These are phyloP conservation scores for Corticium candelabrum DNA, from an alignment of 37 sponge, comb jelly and placozoan species.

Conservation along the genomic window DNA sequence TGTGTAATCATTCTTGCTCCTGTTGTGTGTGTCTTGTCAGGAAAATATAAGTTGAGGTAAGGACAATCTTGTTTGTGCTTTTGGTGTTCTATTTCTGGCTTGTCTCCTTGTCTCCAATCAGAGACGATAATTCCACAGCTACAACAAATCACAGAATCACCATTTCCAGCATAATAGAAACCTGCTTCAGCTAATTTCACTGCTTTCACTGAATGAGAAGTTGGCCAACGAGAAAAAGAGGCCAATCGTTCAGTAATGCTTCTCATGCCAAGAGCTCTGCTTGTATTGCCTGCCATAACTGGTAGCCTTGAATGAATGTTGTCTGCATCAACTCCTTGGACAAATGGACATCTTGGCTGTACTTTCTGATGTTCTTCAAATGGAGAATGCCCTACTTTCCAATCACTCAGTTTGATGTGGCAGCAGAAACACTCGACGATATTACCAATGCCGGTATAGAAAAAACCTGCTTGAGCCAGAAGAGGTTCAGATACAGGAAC, in stretches of 20 bases:
- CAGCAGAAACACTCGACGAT: not conserved
- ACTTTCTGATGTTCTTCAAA: not conserved
- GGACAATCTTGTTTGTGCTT: not conserved
- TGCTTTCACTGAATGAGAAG: not conserved
- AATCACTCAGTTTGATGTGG: not conserved
- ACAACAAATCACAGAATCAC: not conserved
- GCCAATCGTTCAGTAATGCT: not conserved
- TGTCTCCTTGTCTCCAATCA: not conserved
- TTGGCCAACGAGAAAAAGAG: not conserved
- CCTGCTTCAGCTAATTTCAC: not conserved
- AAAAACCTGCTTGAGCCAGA: not conserved
- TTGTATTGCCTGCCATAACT: no score
- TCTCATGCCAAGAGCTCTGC: no score
- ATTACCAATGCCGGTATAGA: not conserved
- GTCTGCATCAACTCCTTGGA: not conserved
- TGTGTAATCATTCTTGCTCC: no score
- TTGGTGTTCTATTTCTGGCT: not conserved
- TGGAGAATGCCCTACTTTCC: not conserved
- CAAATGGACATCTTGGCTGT: not conserved
- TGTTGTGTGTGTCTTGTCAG: no score
- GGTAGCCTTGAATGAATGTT: not conserved
- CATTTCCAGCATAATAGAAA: not conserved
- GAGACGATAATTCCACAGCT: not conserved
- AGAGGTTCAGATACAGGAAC: not conserved
- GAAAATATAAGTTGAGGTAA: not conserved